Evolutionary conservation across 1,140 invertebrate genomes (phyloP), one percentile per base, ranked within the genome.

Genomic region (Stegodyphus mimosarum): DNA sequence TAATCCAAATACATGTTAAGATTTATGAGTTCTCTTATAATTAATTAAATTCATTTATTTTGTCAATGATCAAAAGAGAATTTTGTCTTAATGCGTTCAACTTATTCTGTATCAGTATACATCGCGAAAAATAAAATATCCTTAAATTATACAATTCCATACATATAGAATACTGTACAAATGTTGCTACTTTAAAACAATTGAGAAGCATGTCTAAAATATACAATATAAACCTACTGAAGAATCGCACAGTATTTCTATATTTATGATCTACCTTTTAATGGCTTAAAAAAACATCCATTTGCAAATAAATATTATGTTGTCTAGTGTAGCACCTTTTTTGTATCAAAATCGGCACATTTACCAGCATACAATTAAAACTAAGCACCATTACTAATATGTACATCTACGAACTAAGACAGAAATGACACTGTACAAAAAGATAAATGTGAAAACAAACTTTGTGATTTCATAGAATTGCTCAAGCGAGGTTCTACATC

Each of bases 331-430:
- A 83, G 80, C 80, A 74, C 80, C 80, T 83, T 73, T 77, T 83
- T 83, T 52, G 18, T 83, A 74, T 83, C 80, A 83, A 83, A 83
- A 74, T 83, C 71, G 71, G 80, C 18, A 74, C 80, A 83, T 50
- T 50, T 53, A 64, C 50, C 60, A 73, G 79, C 79, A 69, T 83
- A 10, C 33, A 17, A 9, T 74, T 18, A 15, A 74, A 83, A 83
- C 60, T 66, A 83, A 83, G 80, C 80, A 83, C 80, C 80, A 83
- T 74, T 33, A 49, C 66, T 66, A 74, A 51, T 83, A 83, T 83
- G 80, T 83, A 83, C 80, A 83, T 33, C 80, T 83, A 83, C 55
- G 3, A 80, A 78, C 69, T 80, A 80, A 80, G 33, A 69, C 52
- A 15, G 17, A 49, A 71, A 80, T 51, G 69, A 80, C 18, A 79